These are phyloP conservation scores for Venusia cambrica DNA, from an alignment of 2,888 invertebrate genomes.

Conservation along the genomic window DNA sequence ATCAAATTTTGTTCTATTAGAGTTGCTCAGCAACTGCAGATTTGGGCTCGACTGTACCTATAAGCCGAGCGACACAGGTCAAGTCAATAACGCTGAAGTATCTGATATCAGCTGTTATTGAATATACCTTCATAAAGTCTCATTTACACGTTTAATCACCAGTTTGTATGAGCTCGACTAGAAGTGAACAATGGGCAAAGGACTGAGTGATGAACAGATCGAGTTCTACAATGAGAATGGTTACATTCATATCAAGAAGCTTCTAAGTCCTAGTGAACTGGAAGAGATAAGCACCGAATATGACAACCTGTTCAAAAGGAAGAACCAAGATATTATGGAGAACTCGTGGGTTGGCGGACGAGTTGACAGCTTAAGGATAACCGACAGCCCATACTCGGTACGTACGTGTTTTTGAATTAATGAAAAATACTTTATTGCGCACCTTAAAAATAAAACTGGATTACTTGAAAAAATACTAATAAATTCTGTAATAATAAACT, in stretches of 20 bases:
- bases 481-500: no score
- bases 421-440: neutral
- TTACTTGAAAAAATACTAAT: no score
- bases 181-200: slow-evolving; percentile 41
- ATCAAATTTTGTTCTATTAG: no score
- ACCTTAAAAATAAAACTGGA: no score
- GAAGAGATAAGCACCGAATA: slow-evolving; percentile 70
- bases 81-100: no score
- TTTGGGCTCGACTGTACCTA: no score
- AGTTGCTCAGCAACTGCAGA: no score
- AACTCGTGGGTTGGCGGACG: slow-evolving; percentile 74
- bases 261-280: slow-evolving; percentile 66
- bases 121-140: no score
- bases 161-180: no score
- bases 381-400: slow-evolving; percentile 47
- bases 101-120: no score
- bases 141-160: no score
- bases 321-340: slow-evolving; percentile 69
- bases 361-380: slow-evolving; percentile 49
- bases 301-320: slow-evolving; percentile 71
- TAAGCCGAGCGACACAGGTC: no score
- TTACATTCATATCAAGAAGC: slow-evolving; percentile 68
- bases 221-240: slow-evolving; percentile 77
- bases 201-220: slow-evolving; percentile 64
- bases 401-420: neutral